Base-by-base conservation (phyloP, 2,797 vertebrate species). In the Enteromius paludinosus region DNA sequence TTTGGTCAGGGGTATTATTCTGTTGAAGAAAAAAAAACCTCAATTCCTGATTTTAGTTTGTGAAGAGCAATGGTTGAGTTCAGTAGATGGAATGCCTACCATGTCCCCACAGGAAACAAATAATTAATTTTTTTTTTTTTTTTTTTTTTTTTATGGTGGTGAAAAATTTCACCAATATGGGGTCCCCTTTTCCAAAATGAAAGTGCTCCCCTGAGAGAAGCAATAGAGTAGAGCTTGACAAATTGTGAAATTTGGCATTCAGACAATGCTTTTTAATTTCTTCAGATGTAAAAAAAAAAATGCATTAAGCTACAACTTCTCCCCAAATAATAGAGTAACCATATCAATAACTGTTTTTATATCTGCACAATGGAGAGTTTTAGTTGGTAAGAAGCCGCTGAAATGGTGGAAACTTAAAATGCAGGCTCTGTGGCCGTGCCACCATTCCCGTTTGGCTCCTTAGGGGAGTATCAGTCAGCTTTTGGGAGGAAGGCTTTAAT, bases 101-200 rank as follows among this genome's bases (percentile, higher is more conserved):
- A 73, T 85, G 89, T 92, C 92, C 89, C 89, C 94, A 94, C 95
- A 95, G 95, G 95, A 96, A 96, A 96, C 95, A 95, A 95, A 95
- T 91, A 68, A 41, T 41, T 10, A 0, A 41, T 45, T 11, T 43
- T 11, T 43, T 12, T 38, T 1, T 3, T 90, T 88, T 91, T 91
- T 90, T 93, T 1, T 3, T 90, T 88, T 91, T 91, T 90, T 93
- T 91, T 95, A 87, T 93, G 83, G 89, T 88, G 92, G 90, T 92
- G 90, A 93, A 81, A 87, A 89, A 88, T 56, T 88, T 94, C 93
- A 92, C 93, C 91, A 89, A 91, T 91, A 91, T 92, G 89, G 91
- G 88, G 88, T 93, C 88, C 90, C 91, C 90, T 92, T 89, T 91
- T 93, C 90, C 76, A 86, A 87, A 87, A 90, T 87, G 90, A 87